Conservation (phyloP, 1,140 invertebrate species). For the Triops longicaudatus region DNA sequence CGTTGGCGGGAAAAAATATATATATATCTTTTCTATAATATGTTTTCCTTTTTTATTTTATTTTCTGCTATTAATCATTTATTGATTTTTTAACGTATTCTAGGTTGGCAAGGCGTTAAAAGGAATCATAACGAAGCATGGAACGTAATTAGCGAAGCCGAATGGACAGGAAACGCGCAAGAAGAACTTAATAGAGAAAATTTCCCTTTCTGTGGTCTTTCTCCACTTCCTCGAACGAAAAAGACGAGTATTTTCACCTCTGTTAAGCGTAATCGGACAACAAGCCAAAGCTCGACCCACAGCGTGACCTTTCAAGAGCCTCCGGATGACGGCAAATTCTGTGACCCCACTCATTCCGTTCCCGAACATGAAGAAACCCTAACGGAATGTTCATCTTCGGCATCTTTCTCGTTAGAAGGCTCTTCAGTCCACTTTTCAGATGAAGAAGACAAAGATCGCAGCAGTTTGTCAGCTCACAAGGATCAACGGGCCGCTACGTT, state of each 20-base stretch:
- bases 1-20: slow-evolving; percentile 30
- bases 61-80: background rate
- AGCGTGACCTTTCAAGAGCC: slow-evolving; percentile 28
- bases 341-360: slow-evolving; percentile 24
- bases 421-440: slow-evolving; percentile 26
- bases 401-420: slow-evolving; percentile 24
- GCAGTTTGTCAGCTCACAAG: slow-evolving; percentile 3
- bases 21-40: slow-evolving; percentile 29
- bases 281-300: slow-evolving; percentile 27
- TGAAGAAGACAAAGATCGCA: slow-evolving; percentile 6
- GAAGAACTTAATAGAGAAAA: too few relatives aligned
- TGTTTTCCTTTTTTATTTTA: background rate
- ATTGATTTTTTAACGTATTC: background rate
- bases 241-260: background rate
- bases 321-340: background rate
- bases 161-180: slow-evolving; percentile 19
- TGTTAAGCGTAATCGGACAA: slow-evolving; percentile 19
- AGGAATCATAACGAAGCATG: slow-evolving; percentile 26
- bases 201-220: background rate
- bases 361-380: background rate
- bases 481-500: slow-evolving; percentile 23
- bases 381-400: background rate
- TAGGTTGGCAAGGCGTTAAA: slow-evolving; percentile 27
- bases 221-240: background rate
- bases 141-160: slow-evolving; percentile 26